phyloP scores from a whole-genome alignment of 1,140 invertebrate genomes.

The Apis dorsata region DNA sequence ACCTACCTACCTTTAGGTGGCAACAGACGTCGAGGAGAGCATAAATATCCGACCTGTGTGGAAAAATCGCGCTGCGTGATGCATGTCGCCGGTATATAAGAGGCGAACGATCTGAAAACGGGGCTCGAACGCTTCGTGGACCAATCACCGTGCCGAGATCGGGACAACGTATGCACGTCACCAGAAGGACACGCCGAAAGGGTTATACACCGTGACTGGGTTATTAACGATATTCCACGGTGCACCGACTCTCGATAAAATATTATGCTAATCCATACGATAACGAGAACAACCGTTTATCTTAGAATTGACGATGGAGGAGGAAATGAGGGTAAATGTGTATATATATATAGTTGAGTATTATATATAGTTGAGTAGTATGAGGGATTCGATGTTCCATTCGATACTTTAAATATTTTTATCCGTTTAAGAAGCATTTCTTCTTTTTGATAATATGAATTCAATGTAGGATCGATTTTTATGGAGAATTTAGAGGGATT shows the following conservation, averaged over 20 bases:
- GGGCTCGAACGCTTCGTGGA: slow-evolving; percentile 3
- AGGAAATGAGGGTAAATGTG: too few species aligned
- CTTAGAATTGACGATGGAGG: slow-evolving; percentile 14
- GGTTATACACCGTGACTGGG: slow-evolving; percentile 58
- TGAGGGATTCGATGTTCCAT: too few species aligned
- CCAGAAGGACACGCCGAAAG: slow-evolving; percentile 63
- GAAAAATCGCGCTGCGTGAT: slow-evolving; percentile 22
- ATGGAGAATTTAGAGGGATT: too few species aligned
- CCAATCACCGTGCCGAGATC: slow-evolving; percentile 17
- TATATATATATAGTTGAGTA: too few species aligned
- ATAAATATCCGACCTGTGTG: slow-evolving; percentile 26
- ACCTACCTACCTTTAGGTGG: slow-evolving; percentile 51
- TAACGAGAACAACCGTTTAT: slow-evolving; percentile 39
- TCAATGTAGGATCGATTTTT: too few species aligned
- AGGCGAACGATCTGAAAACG: slow-evolving; percentile 9
- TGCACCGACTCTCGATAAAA: slow-evolving; percentile 54
- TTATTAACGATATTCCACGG: slow-evolving; percentile 66
- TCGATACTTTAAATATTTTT: too few species aligned
- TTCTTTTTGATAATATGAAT: too few species aligned
- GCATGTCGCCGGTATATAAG: slow-evolving; percentile 14
- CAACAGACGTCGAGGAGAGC: slow-evolving; percentile 34
- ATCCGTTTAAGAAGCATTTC: too few species aligned
- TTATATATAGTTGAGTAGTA: too few species aligned
- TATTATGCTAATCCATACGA: slow-evolving; percentile 61
- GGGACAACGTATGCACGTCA: slow-evolving; percentile 28